These are phyloP conservation scores for Epizoanthus stellaris DNA, from an alignment of 92 coral and sea anemone genomes.

Conservation along the genomic window DNA sequence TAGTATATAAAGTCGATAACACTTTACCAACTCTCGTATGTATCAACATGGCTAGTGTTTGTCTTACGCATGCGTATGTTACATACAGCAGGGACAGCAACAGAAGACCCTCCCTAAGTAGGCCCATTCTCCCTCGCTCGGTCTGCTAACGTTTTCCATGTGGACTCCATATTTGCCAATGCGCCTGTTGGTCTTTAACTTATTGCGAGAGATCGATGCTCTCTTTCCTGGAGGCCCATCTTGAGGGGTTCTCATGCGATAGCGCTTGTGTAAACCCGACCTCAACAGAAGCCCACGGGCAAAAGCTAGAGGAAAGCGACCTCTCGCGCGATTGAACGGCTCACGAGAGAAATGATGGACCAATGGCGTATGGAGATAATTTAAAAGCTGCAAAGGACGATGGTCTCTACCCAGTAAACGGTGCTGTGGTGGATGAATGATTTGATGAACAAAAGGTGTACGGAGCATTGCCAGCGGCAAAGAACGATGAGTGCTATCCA, in stretches of 20 bases:
- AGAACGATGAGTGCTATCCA: slow-evolving; percentile 6
- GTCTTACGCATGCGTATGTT: neutral
- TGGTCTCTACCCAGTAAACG: neutral
- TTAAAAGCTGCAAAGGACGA: neutral
- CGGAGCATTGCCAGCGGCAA: slow-evolving; percentile 8
- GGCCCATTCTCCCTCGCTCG: slow-evolving; percentile 35
- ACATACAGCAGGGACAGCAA: slow-evolving; percentile 35
- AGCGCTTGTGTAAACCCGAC: slow-evolving; percentile 24
- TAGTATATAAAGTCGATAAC: too few species aligned
- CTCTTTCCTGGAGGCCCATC: slow-evolving; percentile 37
- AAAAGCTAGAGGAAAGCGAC: neutral
- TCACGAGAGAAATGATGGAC: slow-evolving; percentile 23
- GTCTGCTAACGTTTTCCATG: neutral
- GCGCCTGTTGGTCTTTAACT: neutral
- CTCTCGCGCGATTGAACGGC: slow-evolving; percentile 2
- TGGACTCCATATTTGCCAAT: neutral
- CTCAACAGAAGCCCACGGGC: neutral
- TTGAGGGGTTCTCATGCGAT: neutral
- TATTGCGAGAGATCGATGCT: slow-evolving; percentile 4
- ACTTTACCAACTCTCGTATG: too few species aligned
- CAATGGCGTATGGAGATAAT: slow-evolving; percentile 15
- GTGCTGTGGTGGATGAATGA: slow-evolving; percentile 1
- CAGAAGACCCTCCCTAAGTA: slow-evolving; percentile 25
- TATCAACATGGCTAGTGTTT: too few species aligned
- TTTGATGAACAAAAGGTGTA: slow-evolving; percentile 20